A percentile compares a stretch with the other conserved stretches of the same genome.
Conservation (phyloP, 1,140 invertebrate species). For the Vanessa tameamea region DNA sequence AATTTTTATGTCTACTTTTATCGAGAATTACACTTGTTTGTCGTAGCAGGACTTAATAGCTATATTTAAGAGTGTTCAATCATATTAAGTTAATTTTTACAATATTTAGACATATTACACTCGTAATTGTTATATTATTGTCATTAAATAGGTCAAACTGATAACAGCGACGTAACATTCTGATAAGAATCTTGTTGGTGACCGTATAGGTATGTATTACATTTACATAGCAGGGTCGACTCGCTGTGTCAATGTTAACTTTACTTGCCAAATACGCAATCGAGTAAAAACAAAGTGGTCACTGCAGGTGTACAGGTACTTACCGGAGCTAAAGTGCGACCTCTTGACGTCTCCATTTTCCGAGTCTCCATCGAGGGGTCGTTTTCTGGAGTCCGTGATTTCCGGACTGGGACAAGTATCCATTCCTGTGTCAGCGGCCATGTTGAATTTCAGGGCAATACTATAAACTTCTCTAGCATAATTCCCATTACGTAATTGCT, state of each 20-base stretch:
- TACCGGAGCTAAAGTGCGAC: constrained; percentile 94
- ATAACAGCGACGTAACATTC: constrained; percentile 66
- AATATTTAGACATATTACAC: constrained; percentile 44
- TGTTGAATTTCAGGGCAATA: constrained; percentile 83
- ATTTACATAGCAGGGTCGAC: constrained; percentile 58
- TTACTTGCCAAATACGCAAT: constrained; percentile 73
- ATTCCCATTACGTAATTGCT: constrained; percentile 79
- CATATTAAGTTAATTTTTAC: constrained; percentile 45
- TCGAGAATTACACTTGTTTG: constrained; percentile 35
- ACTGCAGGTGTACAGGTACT: constrained; percentile 59
- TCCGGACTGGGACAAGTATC: constrained; percentile 91
- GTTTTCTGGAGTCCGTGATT: constrained; percentile 91
- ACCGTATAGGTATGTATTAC: constrained; percentile 51
- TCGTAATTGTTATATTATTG: constrained; percentile 54
- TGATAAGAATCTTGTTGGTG: constrained; percentile 76
- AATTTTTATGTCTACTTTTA: constrained; percentile 32
- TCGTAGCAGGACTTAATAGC: constrained; percentile 37
- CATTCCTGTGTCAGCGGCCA: constrained; percentile 91
- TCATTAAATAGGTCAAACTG: constrained; percentile 72
- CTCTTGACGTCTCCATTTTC: constrained; percentile 93
- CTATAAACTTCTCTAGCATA: constrained; percentile 78
- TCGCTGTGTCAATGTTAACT: constrained; percentile 75
- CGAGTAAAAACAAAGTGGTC: constrained; percentile 55
- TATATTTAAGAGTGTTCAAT: constrained; percentile 39
- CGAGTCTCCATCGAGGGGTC: constrained; percentile 91